Base-by-base conservation (phyloP, 2,113 vertebrate species). In the Sakesphorus luctuosus region DNA sequence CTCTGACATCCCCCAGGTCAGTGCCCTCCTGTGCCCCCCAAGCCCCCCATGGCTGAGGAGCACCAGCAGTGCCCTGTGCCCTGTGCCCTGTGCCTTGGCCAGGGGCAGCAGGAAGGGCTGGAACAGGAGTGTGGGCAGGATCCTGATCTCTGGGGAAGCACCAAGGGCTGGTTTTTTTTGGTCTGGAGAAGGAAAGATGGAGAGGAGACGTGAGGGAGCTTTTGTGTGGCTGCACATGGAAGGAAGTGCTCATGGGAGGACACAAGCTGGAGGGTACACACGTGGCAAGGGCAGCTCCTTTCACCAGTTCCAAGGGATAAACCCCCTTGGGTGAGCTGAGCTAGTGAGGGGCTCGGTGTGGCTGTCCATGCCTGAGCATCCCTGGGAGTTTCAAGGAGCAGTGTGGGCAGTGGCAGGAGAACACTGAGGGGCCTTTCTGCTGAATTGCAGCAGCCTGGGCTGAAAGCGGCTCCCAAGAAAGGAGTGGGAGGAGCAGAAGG, bases 221-320 rank as follows among this genome's bases (percentile, higher is more conserved):
- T 38, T 52, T 8, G 19, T 1, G 1, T 0, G 6, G 31, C 73
- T 46, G 36, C 66, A 25, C 3, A 0, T 1, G 7, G 24, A 23
- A 16, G 49, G 26, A 21, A 15, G 19, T 2, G 49, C 87, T 31
- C 3, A 1, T 5, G 56, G 15, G 4, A 62, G 40, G 17, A 29
- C 8, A 2, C 21, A 53, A 46, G 36, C 53, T 20, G 0, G 5
- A 61, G 71, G 63, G 7, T 14, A 25, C 35, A 6, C 15, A 3
- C 0, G 3, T 12, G 40, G 18, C 33, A 44, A 44, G 35, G 5
- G 26, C 21, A 11, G 24, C 33, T 43, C 67, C 47, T 62, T 19
- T 11, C 7, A 11, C 47, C 61, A 28, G 8, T 9, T 11, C 17
- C 11, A 28, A 17, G 0, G 10, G 18, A 20, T 31, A 3, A 53